Percentiles rank a stretch among this genome's conserved stretches.
Evolutionary conservation across 2,888 invertebrate species (phyloP).

Genomic region (Eilema sororculum): DNA sequence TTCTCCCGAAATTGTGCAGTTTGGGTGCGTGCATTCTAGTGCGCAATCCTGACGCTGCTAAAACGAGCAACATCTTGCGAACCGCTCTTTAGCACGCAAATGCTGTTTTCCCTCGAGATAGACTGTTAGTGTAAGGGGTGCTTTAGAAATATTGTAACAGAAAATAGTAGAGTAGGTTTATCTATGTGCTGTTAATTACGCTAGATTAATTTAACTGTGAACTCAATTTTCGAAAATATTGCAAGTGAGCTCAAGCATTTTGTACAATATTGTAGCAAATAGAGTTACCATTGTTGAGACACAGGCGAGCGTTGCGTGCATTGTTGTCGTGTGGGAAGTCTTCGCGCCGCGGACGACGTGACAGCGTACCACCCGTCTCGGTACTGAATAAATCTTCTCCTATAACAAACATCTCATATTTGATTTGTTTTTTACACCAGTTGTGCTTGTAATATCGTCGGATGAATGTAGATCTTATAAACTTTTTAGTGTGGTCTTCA

Average conservation of each 20-base stretch:
- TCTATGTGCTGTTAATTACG: neutral
- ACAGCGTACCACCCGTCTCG: slow-evolving; percentile 72
- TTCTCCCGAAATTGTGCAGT: too few species aligned
- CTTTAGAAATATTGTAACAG: too few species aligned
- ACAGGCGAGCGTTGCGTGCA: slow-evolving; percentile 72
- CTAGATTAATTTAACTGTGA: neutral
- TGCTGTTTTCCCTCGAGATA: too few species aligned
- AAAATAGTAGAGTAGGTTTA: too few species aligned
- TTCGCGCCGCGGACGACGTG: slow-evolving; percentile 76
- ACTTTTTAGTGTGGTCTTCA: neutral
- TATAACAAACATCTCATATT: slow-evolving; percentile 39
- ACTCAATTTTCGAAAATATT: neutral
- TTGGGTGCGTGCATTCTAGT: too few species aligned
- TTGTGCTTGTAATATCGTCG: neutral
- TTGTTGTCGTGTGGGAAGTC: slow-evolving; percentile 76
- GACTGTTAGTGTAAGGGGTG: too few species aligned
- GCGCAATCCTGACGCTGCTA: too few species aligned
- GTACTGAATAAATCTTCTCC: slow-evolving; percentile 81
- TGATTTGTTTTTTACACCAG: neutral
- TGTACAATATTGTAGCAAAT: neutral
- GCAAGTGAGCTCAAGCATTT: neutral
- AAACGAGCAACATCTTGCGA: too few species aligned
- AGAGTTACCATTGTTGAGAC: slow-evolving; percentile 74
- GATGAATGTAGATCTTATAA: too few species aligned
- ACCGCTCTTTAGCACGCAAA: too few species aligned